Base-by-base conservation (phyloP, 2,888 invertebrate genomes). In the Synergus itoensis region DNA sequence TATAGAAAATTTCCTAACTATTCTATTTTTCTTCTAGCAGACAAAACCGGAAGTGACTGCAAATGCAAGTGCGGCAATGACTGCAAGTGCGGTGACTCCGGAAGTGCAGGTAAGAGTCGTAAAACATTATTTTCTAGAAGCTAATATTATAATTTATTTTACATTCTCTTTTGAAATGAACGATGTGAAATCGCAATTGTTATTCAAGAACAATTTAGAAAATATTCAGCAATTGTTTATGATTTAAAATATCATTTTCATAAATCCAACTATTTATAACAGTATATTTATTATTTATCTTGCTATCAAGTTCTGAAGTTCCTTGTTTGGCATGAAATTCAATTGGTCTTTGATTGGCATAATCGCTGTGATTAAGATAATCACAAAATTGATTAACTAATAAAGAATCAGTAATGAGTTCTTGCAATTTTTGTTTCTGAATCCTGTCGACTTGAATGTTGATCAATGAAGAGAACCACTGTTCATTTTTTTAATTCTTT, bases 51-150 rank as follows among this genome's bases (percentile, higher is more conserved):
- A 78, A 85, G 80, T 79, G 85, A 88, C 78, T 91, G 92, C 85
- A 88, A 88, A 53, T 92, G 92, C 85, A 88, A 88, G 48, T 92
- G 92, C 81, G 91, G 90, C 7, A 88, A 87, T 65, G 85, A 87
- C 77, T 92, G 92, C 87, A 89, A 91, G 48, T 92, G 91, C 79
- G 85, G 88, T 77, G 86, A 88, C 14, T 86, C 85, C 43, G 86
- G 86, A 41, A 86, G 87, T 82, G 88, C 86, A 83, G 89, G 83
- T 84, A 77, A 82, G 67, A 57, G 40, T 48, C 18, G 40, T 63
- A 75, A 63, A 21, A 40, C 16, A 53, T 65, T 8, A 53, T 21
- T 14, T 53, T 77, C 63, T n/a, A 16, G 48, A 48, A 64, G 48
- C 40, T 7, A 4, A 63, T 12, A 16, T 21, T 36, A 60, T 60